Conservation (phyloP, 2,797 vertebrate genomes). For the Tauraco hartlaubi region DNA sequence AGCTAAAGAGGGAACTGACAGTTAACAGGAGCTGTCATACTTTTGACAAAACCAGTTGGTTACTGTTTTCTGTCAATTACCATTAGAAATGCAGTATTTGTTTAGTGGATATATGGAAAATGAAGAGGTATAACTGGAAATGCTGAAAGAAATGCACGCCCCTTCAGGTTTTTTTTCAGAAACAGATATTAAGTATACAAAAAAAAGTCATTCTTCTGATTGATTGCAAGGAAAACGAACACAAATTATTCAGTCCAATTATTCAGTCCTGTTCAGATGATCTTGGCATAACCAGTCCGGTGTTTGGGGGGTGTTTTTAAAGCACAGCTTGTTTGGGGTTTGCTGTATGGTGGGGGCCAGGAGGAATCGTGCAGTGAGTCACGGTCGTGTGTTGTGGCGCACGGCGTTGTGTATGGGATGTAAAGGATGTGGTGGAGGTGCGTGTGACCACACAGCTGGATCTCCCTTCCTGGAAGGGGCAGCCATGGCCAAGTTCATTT, state of each 20-base stretch:
- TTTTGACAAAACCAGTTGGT: neutral
- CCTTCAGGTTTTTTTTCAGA: neutral
- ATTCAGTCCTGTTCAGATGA: neutral
- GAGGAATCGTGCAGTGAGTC: neutral
- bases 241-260: rapidly evolving
- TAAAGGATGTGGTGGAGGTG: neutral
- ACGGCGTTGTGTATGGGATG: neutral
- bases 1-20: rapidly evolving
- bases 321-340: neutral
- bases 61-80: neutral
- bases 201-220: neutral
- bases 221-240: neutral
- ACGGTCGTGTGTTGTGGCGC: neutral
- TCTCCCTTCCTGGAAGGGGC: neutral
- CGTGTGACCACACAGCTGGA: neutral
- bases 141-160: rapidly evolving
- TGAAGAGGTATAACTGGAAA: rapidly evolving
- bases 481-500: neutral
- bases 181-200: neutral
- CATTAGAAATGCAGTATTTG: rapidly evolving
- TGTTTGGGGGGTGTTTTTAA: neutral
- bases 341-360: rapidly evolving
- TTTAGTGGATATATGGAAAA: neutral
- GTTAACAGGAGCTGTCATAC: neutral
- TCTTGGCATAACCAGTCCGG: rapidly evolving